Base-by-base conservation (phyloP, 2,797 vertebrate species). In the Chloroceryle inda region DNA sequence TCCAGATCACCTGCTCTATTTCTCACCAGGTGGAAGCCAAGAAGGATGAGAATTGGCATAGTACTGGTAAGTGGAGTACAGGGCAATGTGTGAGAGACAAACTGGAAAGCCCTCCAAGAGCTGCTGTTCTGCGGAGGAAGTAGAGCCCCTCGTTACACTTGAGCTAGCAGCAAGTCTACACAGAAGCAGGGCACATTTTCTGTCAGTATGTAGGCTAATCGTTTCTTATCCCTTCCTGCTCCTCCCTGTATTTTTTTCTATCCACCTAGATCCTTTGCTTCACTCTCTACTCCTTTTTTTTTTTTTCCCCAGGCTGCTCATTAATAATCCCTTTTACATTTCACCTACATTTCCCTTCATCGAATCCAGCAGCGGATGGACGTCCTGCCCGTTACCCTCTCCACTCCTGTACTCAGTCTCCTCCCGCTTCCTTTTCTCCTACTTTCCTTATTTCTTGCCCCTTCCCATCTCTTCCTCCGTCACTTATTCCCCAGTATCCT, bases 1-100 rank as follows among this genome's bases (percentile, higher is more conserved):
- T 99, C 69, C 98, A 99, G 75, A 99, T 99, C 62, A 99, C 99
- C 90, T 99, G 99, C 90, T 99, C 99, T 21, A 98, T 99, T 94
- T 99, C 99, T 85, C 99, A 99, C 58, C 98, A 98, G 55, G 97
- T 98, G 92, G 98, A 98, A 77, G 85, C 98, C 95, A 97, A 98
- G 98, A 95, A 99, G 98, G 97, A 99, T 95, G 98, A 99, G 98
- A 99, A 98, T 96, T 98, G 99, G 99, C 93, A 99, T 44, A 96
- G 99, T 98, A 99, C 98, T 9, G 98, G 98, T 98, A 45, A 97
- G 95, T 92, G 66, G 47, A 64, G 49, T 11, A 44, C 15, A 27
- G 50, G n/a, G 27, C 0, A 17, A 75, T 11, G 29, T n/a, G 10
- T 45, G 22, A 72, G 37, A 75, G n/a, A 55, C 17, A 45, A 78